phyloP scores from a whole-genome alignment of 2,113 vertebrate genomes.

The Maylandia zebra region DNA sequence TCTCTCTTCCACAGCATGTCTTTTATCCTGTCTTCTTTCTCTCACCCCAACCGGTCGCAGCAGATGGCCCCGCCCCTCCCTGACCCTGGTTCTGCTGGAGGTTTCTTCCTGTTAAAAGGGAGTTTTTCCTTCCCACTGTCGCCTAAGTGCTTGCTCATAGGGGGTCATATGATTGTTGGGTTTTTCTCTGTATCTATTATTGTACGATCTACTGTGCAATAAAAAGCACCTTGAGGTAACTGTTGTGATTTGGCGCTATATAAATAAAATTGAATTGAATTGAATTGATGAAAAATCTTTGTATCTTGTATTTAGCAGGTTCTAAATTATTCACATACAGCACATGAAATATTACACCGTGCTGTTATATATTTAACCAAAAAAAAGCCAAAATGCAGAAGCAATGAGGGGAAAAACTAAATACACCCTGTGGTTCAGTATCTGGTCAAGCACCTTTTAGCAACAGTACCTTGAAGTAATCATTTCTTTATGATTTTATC shows the following conservation, averaged over 20 bases:
- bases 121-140: background rate
- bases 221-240: background rate
- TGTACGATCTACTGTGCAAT: background rate
- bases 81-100: rapidly evolving
- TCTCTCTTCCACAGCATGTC: no score
- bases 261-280: background rate
- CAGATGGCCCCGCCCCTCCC: background rate
- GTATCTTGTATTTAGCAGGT: background rate
- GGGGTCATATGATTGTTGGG: background rate
- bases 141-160: background rate
- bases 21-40: rapidly evolving
- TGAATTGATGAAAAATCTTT: background rate
- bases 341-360: background rate
- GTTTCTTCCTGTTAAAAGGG: background rate
- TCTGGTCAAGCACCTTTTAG: background rate
- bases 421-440: background rate
- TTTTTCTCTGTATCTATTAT: background rate
- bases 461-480: background rate
- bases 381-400: background rate
- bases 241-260: background rate
- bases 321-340: background rate
- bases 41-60: background rate
- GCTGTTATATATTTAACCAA: background rate
- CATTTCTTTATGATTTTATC: background rate
- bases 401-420: background rate